Evolutionary conservation across 2,888 invertebrate species (phyloP).

Genomic region (Microdon myrmicae): DNA sequence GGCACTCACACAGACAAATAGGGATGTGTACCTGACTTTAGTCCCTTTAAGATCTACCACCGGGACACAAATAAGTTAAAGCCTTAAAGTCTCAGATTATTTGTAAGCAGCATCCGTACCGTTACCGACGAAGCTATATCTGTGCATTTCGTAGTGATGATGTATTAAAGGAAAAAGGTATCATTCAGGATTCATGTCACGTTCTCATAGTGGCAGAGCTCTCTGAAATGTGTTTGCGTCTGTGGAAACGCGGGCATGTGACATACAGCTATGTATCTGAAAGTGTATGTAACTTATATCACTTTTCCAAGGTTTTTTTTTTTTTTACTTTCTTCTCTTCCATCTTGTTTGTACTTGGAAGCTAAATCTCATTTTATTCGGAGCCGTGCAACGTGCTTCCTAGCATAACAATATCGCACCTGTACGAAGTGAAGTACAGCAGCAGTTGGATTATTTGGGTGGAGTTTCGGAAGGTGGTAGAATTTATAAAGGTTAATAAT

Average conservation of each 20-base stretch:
- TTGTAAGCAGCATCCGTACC: slow-evolving; percentile 34
- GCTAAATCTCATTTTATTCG: slow-evolving; percentile 35
- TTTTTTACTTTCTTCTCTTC: slow-evolving; percentile 1
- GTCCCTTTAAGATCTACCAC: too few relatives aligned
- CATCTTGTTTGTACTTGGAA: slow-evolving; percentile 19
- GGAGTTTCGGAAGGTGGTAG: slow-evolving; percentile 16
- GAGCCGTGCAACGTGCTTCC: slow-evolving; percentile 12
- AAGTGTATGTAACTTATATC: slow-evolving; percentile 17
- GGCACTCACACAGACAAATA: too few relatives aligned
- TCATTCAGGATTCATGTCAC: slow-evolving; percentile 26
- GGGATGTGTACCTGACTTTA: too few relatives aligned
- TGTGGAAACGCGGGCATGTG: slow-evolving; percentile 40
- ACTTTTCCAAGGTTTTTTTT: neutral
- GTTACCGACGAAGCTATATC: slow-evolving; percentile 30
- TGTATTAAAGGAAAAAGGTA: slow-evolving; percentile 38
- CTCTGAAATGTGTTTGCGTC: slow-evolving; percentile 46
- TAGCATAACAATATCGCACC: slow-evolving; percentile 34
- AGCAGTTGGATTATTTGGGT: slow-evolving; percentile 7
- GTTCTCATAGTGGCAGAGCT: slow-evolving; percentile 27
- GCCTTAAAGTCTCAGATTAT: slow-evolving; percentile 40
- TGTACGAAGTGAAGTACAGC: slow-evolving; percentile 7
- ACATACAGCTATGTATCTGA: slow-evolving; percentile 23
- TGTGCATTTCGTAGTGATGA: slow-evolving; percentile 27
- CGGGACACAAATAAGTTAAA: slow-evolving; percentile 34
- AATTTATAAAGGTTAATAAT: slow-evolving; percentile 21